Conservation (phyloP, 2,888 invertebrate species). For the Mycalesis mineus region DNA sequence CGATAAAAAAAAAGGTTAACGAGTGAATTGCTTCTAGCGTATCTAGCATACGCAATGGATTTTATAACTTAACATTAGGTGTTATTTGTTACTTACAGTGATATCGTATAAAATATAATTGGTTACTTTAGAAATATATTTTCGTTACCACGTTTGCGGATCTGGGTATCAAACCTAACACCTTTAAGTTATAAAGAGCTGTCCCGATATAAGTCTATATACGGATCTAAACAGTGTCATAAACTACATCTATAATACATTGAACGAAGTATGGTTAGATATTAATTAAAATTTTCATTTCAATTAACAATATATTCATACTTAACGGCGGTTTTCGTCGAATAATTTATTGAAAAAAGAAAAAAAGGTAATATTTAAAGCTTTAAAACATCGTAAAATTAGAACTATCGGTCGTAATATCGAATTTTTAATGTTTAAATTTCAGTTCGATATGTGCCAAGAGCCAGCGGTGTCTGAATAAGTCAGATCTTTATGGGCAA, state of each 20-base stretch:
- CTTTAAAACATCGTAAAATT: conserved; percentile 69
- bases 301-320: conserved; percentile 20
- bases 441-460: conserved; percentile 54
- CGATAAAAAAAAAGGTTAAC: too few relatives aligned
- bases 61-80: too few relatives aligned
- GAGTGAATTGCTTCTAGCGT: too few relatives aligned
- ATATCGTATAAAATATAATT: too few relatives aligned
- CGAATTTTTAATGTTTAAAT: conserved; percentile 64
- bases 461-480: conserved; percentile 54
- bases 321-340: conserved; percentile 36
- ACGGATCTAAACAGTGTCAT: too few relatives aligned
- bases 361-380: conserved; percentile 34
- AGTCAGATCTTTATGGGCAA: conserved; percentile 71
- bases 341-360: conserved; percentile 40
- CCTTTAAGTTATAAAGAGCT: too few relatives aligned
- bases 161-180: too few relatives aligned
- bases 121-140: too few relatives aligned
- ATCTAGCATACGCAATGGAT: too few relatives aligned
- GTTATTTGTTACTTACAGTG: too few relatives aligned
- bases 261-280: neutral
- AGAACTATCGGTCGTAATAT: conserved; percentile 73
- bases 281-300: conserved; percentile 24
- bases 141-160: too few relatives aligned
- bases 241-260: neutral
- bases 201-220: too few relatives aligned